These are phyloP conservation scores for Meteorus sp. DNA, from an alignment of 1,140 invertebrate genomes.

Conservation along the genomic window DNA sequence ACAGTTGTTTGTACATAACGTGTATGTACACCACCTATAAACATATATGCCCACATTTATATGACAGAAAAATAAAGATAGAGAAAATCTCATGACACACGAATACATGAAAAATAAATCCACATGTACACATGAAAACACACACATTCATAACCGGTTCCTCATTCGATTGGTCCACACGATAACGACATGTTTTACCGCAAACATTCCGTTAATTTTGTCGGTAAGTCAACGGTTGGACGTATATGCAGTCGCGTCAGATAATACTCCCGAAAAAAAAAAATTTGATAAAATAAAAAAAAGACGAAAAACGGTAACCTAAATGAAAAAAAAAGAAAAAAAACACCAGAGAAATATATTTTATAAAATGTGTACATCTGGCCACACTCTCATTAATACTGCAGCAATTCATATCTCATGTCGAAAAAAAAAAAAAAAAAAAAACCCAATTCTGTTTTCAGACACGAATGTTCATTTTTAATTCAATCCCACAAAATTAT, in stretches of 20 bases:
- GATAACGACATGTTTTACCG: slow-evolving; percentile 28
- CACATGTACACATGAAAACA: background rate
- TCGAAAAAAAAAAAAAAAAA: no score
- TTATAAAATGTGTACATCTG: no score
- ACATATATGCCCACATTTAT: background rate
- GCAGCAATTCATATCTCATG: no score
- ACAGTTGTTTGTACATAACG: background rate
- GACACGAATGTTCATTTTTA: no score
- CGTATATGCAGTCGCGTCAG: slow-evolving; percentile 14
- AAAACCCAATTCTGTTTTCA: no score
- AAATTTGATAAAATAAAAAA: background rate
- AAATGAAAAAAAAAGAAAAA: no score
- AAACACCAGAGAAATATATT: no score
- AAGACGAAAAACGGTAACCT: no score
- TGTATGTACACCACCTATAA: background rate
- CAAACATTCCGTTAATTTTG: slow-evolving; percentile 29
- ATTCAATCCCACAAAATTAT: no score
- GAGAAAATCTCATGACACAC: slow-evolving; percentile 4
- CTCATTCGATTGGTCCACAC: slow-evolving; percentile 18
- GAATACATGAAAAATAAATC: background rate
- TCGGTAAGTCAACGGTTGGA: slow-evolving; percentile 17
- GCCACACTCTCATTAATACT: no score
- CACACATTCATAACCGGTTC: slow-evolving; percentile 21
- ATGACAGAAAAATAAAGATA: background rate
- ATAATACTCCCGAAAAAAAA: slow-evolving; percentile 12